Evolutionary conservation across 2,888 invertebrate species (phyloP).

Genomic region (Hemithea aestivaria): DNA sequence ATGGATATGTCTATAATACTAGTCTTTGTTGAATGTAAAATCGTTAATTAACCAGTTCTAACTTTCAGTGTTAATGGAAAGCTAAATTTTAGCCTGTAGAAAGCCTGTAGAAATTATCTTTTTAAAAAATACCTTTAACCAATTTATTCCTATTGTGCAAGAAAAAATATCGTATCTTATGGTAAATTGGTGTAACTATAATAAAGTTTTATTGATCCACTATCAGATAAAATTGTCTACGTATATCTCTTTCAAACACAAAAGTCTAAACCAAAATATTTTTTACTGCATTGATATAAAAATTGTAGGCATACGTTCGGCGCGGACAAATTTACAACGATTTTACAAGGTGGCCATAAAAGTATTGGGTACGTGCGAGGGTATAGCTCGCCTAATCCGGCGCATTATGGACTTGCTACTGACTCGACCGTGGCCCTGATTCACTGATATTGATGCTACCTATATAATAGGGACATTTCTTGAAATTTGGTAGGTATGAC

Average conservation of each 20-base stretch:
- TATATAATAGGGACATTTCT: conserved; percentile 5
- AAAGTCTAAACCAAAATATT: conserved; percentile 38
- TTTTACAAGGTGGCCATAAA: conserved; percentile 56
- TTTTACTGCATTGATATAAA: conserved; percentile 54
- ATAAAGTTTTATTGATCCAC: too few relatives aligned
- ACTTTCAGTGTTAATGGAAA: too few relatives aligned
- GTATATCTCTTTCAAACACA: conserved; percentile 7
- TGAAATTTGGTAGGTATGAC: too few relatives aligned
- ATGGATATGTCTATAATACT: too few relatives aligned
- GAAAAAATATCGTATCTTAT: too few relatives aligned
- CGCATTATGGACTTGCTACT: conserved; percentile 52
- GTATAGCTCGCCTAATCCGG: conserved; percentile 46
- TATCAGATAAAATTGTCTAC: conserved; percentile 4
- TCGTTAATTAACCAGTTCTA: too few relatives aligned
- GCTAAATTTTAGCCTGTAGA: too few relatives aligned
- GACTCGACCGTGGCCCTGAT: conserved; percentile 53
- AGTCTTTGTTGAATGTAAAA: too few relatives aligned
- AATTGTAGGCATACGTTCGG: conserved; percentile 50
- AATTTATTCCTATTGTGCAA: too few relatives aligned
- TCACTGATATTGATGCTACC: conserved; percentile 43
- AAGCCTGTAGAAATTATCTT: too few relatives aligned
- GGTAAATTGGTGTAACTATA: too few relatives aligned
- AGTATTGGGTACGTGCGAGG: conserved; percentile 61
- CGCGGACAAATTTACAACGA: conserved; percentile 54
- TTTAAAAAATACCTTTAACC: too few relatives aligned